These are phyloP conservation scores for Ailurus styani DNA, from an alignment of 2,113 vertebrate species.

Conservation along the genomic window DNA sequence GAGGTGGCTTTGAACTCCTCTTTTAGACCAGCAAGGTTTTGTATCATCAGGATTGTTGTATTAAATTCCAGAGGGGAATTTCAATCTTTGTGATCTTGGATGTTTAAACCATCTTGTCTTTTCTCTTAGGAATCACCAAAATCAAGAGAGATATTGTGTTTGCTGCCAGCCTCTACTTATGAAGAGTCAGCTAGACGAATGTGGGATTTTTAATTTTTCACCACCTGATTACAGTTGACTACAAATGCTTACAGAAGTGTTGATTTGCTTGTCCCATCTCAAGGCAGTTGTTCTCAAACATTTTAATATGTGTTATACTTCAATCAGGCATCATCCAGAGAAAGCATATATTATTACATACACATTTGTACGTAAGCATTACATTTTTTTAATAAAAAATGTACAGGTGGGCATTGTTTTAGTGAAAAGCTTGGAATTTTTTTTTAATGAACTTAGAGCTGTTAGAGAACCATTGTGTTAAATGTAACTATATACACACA, in stretches of 20 bases:
- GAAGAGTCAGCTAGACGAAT: conserved; percentile 19
- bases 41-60: not conserved
- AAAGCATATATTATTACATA: conserved; percentile 82
- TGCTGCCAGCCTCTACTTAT: conserved; percentile 97
- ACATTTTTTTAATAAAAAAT: conserved; percentile 88
- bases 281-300: conserved; percentile 60
- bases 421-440: conserved; percentile 77
- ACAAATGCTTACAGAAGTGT: not conserved
- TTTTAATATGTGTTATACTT: conserved; percentile 78
- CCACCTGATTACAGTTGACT: conserved; percentile 13
- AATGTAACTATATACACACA: conserved; percentile 85
- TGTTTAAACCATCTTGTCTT: conserved; percentile 40
- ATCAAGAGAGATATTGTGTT: conserved; percentile 99
- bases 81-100: not conserved
- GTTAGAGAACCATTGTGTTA: conserved; percentile 80
- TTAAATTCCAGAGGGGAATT: not conserved
- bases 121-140: conserved; percentile 92
- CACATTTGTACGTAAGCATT: conserved; percentile 88
- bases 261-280: conserved; percentile 32
- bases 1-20: not conserved
- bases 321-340: conserved; percentile 73
- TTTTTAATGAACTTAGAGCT: conserved; percentile 75
- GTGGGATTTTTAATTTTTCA: not conserved
- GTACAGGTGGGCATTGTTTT: conserved; percentile 77
- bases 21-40: not conserved